Base-by-base conservation (phyloP, 2,113 vertebrate genomes). In the Elephas maximus region DNA sequence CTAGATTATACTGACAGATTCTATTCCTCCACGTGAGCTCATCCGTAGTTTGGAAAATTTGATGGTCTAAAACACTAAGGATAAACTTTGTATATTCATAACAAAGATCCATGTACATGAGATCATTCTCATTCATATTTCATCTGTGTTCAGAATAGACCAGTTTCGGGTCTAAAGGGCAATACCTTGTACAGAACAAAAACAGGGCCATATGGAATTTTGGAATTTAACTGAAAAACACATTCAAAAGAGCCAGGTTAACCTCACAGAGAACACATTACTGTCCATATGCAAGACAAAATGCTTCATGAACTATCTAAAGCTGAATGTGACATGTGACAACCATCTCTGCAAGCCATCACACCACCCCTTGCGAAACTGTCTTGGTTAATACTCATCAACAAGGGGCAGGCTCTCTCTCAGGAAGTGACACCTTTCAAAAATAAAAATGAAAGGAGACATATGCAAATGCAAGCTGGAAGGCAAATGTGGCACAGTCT, bases 121-220 rank as follows among this genome's bases (percentile, higher is more conserved):
- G 48, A 60, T 81, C 81, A 62, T 90, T 78, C 65, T 92, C 81
- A 94, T 90, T 94, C 65, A 37, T 88, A 90, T 71, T 93, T 93
- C 90, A 92, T 94, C 79, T 90, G 87, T 92, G 87, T 96, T 80
- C 92, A 84, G 30, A 97, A 53, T 41, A 93, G 90, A 93, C 77
- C 37, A 92, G 91, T 71, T 86, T 90, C 69, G 65, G 78, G 81
- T 78, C 73, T 76, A 90, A 97, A 97, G 77, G 81, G 95, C 92
- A 97, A 77, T 62, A 65, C 80, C 76, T 77, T 48, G n/a, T n/a
- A 88, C 93, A 90, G 76, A 93, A 87, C 76, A 86, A 97, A 93
- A 95, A 92, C 78, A 92, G 67, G 21, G 26, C 95, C 95, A 94
- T 88, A 92, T 85, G 95, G 96, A 82, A 89, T 93, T 48, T 28